Percentiles rank a stretch among this genome's conserved stretches.
Evolutionary conservation across 2,113 vertebrate genomes (phyloP).

Genomic region (Oryzias melastigma): DNA sequence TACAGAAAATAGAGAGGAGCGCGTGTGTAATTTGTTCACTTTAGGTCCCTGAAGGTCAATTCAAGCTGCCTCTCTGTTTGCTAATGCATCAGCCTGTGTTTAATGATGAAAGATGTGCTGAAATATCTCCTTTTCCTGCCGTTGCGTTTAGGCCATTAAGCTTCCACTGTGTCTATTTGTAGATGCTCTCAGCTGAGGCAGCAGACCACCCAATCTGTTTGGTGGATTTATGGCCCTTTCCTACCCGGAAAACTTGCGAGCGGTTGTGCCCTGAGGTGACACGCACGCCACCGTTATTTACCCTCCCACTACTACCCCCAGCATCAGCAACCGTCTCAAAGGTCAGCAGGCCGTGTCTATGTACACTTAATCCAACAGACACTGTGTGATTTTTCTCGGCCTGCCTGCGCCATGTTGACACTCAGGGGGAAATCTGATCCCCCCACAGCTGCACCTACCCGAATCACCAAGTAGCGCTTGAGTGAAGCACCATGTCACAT

Average conservation of each 20-base stretch:
- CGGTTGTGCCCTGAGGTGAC: conserved; percentile 68
- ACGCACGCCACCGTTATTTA: conserved; percentile 67
- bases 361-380: conserved; percentile 47
- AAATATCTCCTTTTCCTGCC: conserved; percentile 22
- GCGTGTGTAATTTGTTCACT: conserved; percentile 8
- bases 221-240: conserved; percentile 42
- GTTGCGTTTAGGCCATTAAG: conserved; percentile 36
- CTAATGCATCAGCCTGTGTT: conserved; percentile 15
- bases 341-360: conserved; percentile 59
- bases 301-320: conserved; percentile 43
- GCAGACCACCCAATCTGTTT: conserved; percentile 65
- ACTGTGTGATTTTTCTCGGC: conserved; percentile 39
- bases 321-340: conserved; percentile 64
- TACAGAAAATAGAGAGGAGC: conserved; percentile 7
- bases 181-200: conserved; percentile 31
- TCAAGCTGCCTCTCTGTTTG: conserved; percentile 13
- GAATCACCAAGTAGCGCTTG: conserved; percentile 38
- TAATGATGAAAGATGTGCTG: conserved; percentile 22
- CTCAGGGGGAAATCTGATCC: conserved; percentile 49
- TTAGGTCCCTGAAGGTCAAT: conserved; percentile 13
- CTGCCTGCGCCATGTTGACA: conserved; percentile 17
- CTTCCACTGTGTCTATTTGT: conserved; percentile 32
- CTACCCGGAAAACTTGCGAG: conserved; percentile 26
- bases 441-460: conserved; percentile 56
- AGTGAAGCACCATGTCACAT: conserved; percentile 4